Conservation (phyloP, 2,113 vertebrate genomes). For the Eurypyga helias region DNA sequence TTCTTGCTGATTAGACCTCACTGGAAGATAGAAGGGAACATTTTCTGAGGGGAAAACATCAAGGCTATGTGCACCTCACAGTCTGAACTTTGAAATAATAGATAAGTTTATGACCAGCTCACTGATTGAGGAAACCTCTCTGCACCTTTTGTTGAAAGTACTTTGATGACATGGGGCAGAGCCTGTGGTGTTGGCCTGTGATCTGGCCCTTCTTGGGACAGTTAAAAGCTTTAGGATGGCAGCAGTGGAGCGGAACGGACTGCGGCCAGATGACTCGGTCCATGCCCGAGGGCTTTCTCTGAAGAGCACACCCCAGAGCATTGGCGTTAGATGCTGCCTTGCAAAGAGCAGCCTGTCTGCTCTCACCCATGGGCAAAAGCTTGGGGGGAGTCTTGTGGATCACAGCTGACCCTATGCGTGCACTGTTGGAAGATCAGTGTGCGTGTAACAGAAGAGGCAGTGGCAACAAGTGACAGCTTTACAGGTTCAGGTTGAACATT, state of each 20-base stretch:
- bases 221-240: background rate
- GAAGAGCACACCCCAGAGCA: background rate
- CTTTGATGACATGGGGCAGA: background rate
- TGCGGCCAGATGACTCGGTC: background rate
- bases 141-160: background rate
- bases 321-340: background rate
- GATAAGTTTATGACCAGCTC: background rate
- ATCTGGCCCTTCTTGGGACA: background rate
- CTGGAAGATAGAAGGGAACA: background rate
- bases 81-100: background rate
- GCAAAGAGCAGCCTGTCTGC: background rate
- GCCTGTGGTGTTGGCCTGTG: background rate
- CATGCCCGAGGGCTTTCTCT: background rate
- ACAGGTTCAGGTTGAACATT: background rate
- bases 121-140: background rate
- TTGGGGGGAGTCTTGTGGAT: background rate
- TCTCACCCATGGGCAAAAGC: background rate
- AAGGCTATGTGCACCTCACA: background rate
- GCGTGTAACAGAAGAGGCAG: background rate
- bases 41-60: too few relatives aligned
- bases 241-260: background rate
- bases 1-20: background rate
- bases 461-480: background rate
- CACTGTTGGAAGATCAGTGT: background rate
- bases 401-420: background rate